Evolutionary conservation across 1,140 invertebrate genomes (phyloP).

Genomic region (Cardiocondyla obscurior): DNA sequence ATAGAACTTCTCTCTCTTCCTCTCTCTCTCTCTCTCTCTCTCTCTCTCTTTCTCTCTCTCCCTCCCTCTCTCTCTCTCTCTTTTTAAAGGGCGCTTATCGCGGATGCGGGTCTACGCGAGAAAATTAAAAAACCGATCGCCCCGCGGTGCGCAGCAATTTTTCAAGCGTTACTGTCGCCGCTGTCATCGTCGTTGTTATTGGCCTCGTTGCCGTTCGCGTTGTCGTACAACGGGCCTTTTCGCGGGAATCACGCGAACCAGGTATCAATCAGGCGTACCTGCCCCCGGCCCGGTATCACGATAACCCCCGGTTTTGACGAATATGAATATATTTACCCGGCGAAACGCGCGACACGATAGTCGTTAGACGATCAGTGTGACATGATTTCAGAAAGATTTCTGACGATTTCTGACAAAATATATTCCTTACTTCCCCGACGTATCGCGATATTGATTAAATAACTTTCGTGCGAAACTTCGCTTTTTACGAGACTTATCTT

Average conservation of each 20-base stretch:
- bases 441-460: neutral
- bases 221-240: constrained; percentile 45
- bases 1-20: constrained; percentile 25
- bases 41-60: neutral
- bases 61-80: neutral
- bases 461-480: constrained; percentile 5
- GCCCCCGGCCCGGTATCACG: constrained; percentile 35
- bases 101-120: constrained; percentile 32
- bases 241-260: constrained; percentile 65
- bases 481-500: neutral
- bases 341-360: neutral
- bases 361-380: neutral
- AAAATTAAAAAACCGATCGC: constrained; percentile 49
- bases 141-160: constrained; percentile 32
- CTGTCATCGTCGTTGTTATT: constrained; percentile 47
- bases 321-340: constrained; percentile 68
- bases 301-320: constrained; percentile 64
- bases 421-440: neutral
- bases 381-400: constrained; percentile 22
- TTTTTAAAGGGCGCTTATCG: constrained; percentile 52
- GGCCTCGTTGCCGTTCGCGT: constrained; percentile 43
- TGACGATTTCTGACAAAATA: neutral
- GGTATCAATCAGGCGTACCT: constrained; percentile 69
- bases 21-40: neutral
- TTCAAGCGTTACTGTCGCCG: constrained; percentile 25